Evolutionary conservation across 2,888 invertebrate species (phyloP), one percentile per base, ranked within the genome.

Genomic region (Stenolophus ochropezus): DNA sequence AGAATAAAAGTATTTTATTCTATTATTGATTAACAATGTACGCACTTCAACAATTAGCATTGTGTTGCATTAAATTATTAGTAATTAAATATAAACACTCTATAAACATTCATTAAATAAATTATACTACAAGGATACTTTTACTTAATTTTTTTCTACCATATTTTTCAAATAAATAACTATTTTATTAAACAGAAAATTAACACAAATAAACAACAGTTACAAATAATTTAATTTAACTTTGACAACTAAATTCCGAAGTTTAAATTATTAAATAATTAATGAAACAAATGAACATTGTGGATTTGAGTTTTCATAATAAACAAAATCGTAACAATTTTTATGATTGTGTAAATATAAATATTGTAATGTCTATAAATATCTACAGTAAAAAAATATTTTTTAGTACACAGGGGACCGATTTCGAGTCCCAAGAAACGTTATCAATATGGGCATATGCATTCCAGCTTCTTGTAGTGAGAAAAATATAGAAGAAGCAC

Each of bases 401-500:
- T 4, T 16, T 56, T 56, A 83, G 83, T 83, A 77, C 53, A 83
- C 81, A 74, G 81, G 85, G 49, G 89, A 89, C 83, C 84, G 84
- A 65, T 87, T 88, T 0, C 86, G 88, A 82, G 86, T 87, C 83
- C 83, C 86, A 0, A 84, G 89, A 83, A 86, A 89, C 83, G 83
- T 85, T 0, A 85, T 87, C 2, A 85, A 87, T 76, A 78, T 88
- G 56, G 89, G 87, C 11, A 87, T 89, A 87, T 89, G 89, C 75
- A 83, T 88, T 23, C 89, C 89, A 16, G 86, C 88, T 5, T 87
- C 89, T 2, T 89, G 89, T 83, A 84, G 87, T 2, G 71, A 84
- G 1, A 75, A 84, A 18, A 88, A 89, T 83, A 83, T 89, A 53
- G 86, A 87, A 84, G 82, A 82, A 20, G 86, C 86, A 18, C 82